These are phyloP conservation scores for Fopius arisanus DNA, from an alignment of 1,140 invertebrate genomes.

Conservation along the genomic window DNA sequence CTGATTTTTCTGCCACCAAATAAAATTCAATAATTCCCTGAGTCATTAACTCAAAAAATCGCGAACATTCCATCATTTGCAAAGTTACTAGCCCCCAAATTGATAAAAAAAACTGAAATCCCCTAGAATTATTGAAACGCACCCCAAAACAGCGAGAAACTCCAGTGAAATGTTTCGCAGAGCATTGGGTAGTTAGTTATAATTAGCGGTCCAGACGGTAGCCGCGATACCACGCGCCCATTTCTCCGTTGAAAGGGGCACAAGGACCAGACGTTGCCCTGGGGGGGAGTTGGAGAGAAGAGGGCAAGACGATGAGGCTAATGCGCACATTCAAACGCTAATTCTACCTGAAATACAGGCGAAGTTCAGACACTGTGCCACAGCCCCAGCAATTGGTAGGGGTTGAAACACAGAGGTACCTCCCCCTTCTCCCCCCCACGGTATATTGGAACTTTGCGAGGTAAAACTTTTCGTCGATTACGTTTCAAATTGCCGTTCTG, in stretches of 20 bases:
- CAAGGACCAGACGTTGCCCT: neutral
- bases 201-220: constrained; percentile 42
- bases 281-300: neutral
- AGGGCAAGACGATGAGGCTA: constrained; percentile 31
- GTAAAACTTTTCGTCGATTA: constrained; percentile 3
- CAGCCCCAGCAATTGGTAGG: neutral
- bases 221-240: constrained; percentile 30
- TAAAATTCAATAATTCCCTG: too few relatives aligned
- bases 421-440: too few relatives aligned
- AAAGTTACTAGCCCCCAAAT: too few relatives aligned
- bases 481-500: constrained; percentile 4
- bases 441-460: constrained; percentile 6
- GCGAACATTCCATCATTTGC: too few relatives aligned
- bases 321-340: constrained; percentile 38
- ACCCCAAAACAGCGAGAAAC: constrained; percentile 12
- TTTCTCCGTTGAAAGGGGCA: constrained; percentile 15
- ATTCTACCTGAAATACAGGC: constrained; percentile 32
- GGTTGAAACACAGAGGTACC: neutral
- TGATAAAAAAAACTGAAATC: too few relatives aligned
- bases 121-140: neutral
- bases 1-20: too few relatives aligned
- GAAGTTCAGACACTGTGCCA: constrained; percentile 28
- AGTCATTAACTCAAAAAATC: too few relatives aligned
- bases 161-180: constrained; percentile 27
- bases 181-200: constrained; percentile 39